Evolutionary conservation across 1,140 invertebrate species (phyloP).

Genomic region (Penaeus chinensis): DNA sequence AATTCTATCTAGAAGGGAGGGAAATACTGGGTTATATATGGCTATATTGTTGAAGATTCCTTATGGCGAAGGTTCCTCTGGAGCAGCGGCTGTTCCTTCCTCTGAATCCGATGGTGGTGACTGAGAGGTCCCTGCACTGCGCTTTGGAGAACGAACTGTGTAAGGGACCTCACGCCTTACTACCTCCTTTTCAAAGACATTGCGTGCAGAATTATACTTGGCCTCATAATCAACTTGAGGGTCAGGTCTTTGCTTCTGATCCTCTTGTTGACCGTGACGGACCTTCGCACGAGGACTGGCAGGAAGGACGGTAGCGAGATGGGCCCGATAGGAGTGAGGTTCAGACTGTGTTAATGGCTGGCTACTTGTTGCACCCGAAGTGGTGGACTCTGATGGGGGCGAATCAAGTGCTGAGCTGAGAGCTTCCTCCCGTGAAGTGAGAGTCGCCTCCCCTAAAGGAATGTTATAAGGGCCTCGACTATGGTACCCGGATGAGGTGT

Average conservation of each 20-base stretch:
- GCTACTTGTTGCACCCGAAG: not conserved
- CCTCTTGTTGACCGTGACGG: slow-evolving; percentile 33
- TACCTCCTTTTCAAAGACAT: slow-evolving; percentile 53
- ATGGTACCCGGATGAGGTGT: slow-evolving; percentile 52
- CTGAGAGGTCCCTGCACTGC: slow-evolving; percentile 17
- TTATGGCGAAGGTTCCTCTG: too few species aligned
- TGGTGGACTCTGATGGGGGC: slow-evolving; percentile 38
- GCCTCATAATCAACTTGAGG: slow-evolving; percentile 50
- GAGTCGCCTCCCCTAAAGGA: slow-evolving; percentile 41
- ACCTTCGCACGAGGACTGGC: slow-evolving; percentile 37
- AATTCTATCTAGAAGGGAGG: too few species aligned
- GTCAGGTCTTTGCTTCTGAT: slow-evolving; percentile 39
- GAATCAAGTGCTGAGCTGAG: slow-evolving; percentile 33
- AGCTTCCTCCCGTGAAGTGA: slow-evolving; percentile 42
- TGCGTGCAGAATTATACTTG: slow-evolving; percentile 49
- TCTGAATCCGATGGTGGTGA: slow-evolving; percentile 14
- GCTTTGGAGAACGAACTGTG: slow-evolving; percentile 31
- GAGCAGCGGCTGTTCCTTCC: slow-evolving; percentile 1
- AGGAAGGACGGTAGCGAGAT: slow-evolving; percentile 52
- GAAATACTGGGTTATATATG: too few species aligned
- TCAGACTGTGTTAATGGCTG: slow-evolving; percentile 28
- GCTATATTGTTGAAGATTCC: too few species aligned
- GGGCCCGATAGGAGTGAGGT: slow-evolving; percentile 49
- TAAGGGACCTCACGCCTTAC: slow-evolving; percentile 35
- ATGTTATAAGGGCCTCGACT: slow-evolving; percentile 50